Conservation (phyloP, 1,140 invertebrate genomes). For the Drosophila melanica region DNA sequence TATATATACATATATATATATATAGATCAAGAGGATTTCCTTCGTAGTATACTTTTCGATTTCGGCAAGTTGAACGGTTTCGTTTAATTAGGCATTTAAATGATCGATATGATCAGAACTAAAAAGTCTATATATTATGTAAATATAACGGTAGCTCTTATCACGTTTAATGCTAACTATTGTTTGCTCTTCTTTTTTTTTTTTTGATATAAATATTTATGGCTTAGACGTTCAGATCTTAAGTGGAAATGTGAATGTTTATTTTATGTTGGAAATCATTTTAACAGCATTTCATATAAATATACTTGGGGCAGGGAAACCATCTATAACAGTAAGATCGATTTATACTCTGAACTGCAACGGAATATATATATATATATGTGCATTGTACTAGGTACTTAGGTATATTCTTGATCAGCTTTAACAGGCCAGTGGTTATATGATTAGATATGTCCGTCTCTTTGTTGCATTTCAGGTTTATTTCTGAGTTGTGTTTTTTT, state of each 20-base stretch:
- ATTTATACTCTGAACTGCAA: neutral
- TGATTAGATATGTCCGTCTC: neutral
- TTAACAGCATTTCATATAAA: slow-evolving; percentile 41
- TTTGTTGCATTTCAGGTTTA: neutral
- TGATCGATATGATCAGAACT: slow-evolving; percentile 11
- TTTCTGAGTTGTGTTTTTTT: neutral
- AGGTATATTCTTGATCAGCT: neutral
- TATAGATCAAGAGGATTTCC: neutral
- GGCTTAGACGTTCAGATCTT: slow-evolving; percentile 36
- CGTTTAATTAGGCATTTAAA: slow-evolving; percentile 49
- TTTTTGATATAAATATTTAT: neutral
- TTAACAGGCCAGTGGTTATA: neutral
- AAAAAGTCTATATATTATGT: neutral
- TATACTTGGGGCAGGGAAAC: slow-evolving; percentile 1
- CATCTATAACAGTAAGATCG: slow-evolving; percentile 24
- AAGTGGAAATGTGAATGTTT: slow-evolving; percentile 28
- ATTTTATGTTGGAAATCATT: too few species aligned
- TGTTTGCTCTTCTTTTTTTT: slow-evolving; percentile 1
- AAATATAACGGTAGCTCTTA: slow-evolving; percentile 18
- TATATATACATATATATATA: slow-evolving; percentile 22
- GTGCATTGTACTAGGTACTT: too few species aligned
- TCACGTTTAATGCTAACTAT: slow-evolving; percentile 28
- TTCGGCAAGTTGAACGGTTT: slow-evolving; percentile 68
- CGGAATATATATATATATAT: too few species aligned
- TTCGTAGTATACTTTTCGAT: slow-evolving; percentile 20